Evolutionary conservation across 2,113 vertebrate species (phyloP).

Genomic region (Amphilophus citrinellus): DNA sequence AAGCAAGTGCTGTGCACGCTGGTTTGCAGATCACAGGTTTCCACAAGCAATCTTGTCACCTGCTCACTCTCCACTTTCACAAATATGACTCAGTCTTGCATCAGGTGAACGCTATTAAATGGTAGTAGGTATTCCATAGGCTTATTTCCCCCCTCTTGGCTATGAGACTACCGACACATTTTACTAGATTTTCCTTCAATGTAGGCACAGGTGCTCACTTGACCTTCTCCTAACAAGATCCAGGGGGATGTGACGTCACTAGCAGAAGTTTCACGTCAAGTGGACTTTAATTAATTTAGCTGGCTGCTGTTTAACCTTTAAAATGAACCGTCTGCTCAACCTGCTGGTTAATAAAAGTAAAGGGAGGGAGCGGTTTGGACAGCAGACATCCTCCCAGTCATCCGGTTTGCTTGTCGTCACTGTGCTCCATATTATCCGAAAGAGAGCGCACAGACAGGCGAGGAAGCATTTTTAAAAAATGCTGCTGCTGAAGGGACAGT

Average conservation of each 20-base stretch:
- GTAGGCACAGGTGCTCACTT: not conserved
- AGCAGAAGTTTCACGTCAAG: not conserved
- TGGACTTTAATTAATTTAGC: not conserved
- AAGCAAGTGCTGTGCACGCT: not conserved
- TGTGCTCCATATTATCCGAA: slow-evolving; percentile 9
- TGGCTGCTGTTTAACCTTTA: not conserved
- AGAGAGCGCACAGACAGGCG: not conserved
- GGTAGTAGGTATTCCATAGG: not conserved
- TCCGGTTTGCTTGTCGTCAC: slow-evolving; percentile 53
- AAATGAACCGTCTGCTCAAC: not conserved
- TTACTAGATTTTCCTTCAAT: not conserved
- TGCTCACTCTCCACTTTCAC: not conserved
- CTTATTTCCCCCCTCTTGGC: not conserved
- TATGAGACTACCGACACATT: too few relatives aligned
- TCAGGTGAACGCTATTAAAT: not conserved
- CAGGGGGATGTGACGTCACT: not conserved
- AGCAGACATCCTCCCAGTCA: slow-evolving; percentile 4
- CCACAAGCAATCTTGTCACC: not conserved
- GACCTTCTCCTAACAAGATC: not conserved
- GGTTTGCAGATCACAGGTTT: not conserved
- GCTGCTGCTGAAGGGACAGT: not conserved
- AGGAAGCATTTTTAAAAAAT: not conserved
- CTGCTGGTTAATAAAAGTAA: not conserved
- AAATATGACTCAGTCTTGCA: slow-evolving; percentile 7
- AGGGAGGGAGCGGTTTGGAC: slow-evolving; percentile 30